Evolutionary conservation across 2,888 invertebrate species (phyloP).

Genomic region (Orthosia cruda): DNA sequence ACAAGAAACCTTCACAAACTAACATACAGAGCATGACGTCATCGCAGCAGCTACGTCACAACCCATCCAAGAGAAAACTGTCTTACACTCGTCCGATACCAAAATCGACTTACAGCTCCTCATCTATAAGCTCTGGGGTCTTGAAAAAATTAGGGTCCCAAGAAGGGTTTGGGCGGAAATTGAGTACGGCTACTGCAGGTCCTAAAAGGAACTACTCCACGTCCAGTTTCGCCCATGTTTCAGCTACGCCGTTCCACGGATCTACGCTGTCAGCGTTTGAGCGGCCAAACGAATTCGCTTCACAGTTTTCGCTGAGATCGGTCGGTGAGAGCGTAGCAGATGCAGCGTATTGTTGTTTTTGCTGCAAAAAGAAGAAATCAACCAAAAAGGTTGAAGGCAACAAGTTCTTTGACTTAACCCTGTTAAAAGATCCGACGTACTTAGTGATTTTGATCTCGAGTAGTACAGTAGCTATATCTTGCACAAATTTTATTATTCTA

Average conservation of each 20-base stretch:
- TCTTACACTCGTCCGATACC: slow-evolving; percentile 83
- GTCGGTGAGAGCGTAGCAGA: slow-evolving; percentile 92
- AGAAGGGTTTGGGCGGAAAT: slow-evolving; percentile 82
- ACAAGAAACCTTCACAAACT: slow-evolving; percentile 69
- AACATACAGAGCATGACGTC: slow-evolving; percentile 69
- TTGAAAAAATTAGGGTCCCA: slow-evolving; percentile 85
- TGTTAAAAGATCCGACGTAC: slow-evolving; percentile 95
- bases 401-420: slow-evolving; percentile 94
- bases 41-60: slow-evolving; percentile 78
- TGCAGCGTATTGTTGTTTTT: slow-evolving; percentile 87
- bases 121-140: slow-evolving; percentile 91
- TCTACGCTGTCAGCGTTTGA: slow-evolving; percentile 95
- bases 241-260: slow-evolving; percentile 95
- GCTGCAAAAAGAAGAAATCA: slow-evolving; percentile 79
- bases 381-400: slow-evolving; percentile 84
- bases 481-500: slow-evolving; percentile 97
- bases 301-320: slow-evolving; percentile 95
- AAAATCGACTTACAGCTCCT: slow-evolving; percentile 91
- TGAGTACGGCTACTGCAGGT: slow-evolving; percentile 80
- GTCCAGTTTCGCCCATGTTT: slow-evolving; percentile 96
- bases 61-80: slow-evolving; percentile 84
- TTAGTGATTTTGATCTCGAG: slow-evolving; percentile 96
- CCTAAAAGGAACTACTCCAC: slow-evolving; percentile 94
- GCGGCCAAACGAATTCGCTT: slow-evolving; percentile 95
- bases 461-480: slow-evolving; percentile 96